These are phyloP conservation scores for Steinernema khuongi DNA, from an alignment of 1,140 invertebrate species.

Conservation along the genomic window DNA sequence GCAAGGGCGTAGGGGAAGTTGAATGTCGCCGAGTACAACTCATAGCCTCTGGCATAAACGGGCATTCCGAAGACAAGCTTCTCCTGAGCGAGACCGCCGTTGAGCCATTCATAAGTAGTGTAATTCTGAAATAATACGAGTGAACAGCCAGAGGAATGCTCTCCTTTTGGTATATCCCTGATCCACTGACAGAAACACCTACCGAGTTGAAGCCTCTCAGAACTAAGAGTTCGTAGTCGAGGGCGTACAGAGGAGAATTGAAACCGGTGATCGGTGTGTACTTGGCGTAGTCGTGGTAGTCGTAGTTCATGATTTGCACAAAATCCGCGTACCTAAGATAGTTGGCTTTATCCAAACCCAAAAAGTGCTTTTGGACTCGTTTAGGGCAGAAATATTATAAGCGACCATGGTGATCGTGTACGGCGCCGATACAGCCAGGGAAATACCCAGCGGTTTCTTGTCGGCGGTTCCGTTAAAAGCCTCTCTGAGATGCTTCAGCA, in stretches of 20 bases:
- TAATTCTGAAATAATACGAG: not conserved
- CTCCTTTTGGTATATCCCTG: too few relatives aligned
- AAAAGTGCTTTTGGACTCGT: slow-evolving; percentile 26
- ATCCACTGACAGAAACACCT: not conserved
- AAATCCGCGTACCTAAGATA: slow-evolving; percentile 46
- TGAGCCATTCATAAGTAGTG: slow-evolving; percentile 21
- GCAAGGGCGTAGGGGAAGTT: slow-evolving; percentile 42
- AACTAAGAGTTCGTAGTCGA: slow-evolving; percentile 35
- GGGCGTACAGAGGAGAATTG: slow-evolving; percentile 39
- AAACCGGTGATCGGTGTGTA: slow-evolving; percentile 44
- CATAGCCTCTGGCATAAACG: slow-evolving; percentile 41
- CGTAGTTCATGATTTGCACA: slow-evolving; percentile 52
- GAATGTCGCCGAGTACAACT: slow-evolving; percentile 24
- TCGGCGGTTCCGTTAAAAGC: not conserved
- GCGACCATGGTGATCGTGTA: slow-evolving; percentile 39
- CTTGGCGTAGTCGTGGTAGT: slow-evolving; percentile 41
- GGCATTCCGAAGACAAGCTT: slow-evolving; percentile 48
- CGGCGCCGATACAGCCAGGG: slow-evolving; percentile 40
- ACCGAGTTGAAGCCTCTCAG: slow-evolving; percentile 45
- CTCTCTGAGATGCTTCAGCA: slow-evolving; percentile 37
- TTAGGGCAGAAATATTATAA: slow-evolving; percentile 38
- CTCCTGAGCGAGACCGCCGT: slow-evolving; percentile 27
- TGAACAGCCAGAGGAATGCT: too few relatives aligned
- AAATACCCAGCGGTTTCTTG: slow-evolving; percentile 17
- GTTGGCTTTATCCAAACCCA: not conserved